Evolutionary conservation across 2,797 vertebrate species (phyloP), one percentile per base, ranked within the genome.

Genomic region (Paedocypris micromegethes): DNA sequence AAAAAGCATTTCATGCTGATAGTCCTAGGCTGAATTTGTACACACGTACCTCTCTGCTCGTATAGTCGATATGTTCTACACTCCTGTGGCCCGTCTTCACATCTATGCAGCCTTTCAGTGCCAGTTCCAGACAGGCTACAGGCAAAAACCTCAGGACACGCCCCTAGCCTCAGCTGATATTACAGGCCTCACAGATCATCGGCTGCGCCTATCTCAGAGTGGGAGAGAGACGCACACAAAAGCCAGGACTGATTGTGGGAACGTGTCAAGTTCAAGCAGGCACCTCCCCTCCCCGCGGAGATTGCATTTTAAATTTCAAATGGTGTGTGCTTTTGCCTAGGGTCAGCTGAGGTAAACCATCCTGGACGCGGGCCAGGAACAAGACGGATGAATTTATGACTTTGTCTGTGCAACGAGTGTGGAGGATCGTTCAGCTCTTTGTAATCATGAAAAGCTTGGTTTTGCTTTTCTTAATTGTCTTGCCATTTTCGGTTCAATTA

Each of bases 11-110:
- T 50, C 47, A 56, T 5, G 38, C 65, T 47, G 65, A 56, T n/a
- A 51, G 61, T 72, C 66, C 61, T 23, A 23, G 1, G 23, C n/a
- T 41, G 66, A 6, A 71, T 66, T 71, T 43, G 43, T 69, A 41
- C 23, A 39, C 64, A 64, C 62, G 9, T 42, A 40, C 66, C 60
- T 57, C 38, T 43, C n/a, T 37, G 47, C 58, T n/a, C 46, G 54
- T 70, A 68, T 55, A 43, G 59, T 42, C 60, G 56, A 61, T 67
- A 68, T 68, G 73, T 47, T 51, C 68, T 49, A 9, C 38, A 50
- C 64, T 73, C 63, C 64, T 23, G 6, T 69, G 49, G 73, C 56
- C 72, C 68, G 73, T 45, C 51, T 63, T 61, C 72, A 70, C 70
- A 74, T 72, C 69, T 70, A 69, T 47, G 59, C 54, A 63, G 54